These are phyloP conservation scores for Hyperoodon ampullatus DNA, from an alignment of 2,113 vertebrate species.

Conservation along the genomic window DNA sequence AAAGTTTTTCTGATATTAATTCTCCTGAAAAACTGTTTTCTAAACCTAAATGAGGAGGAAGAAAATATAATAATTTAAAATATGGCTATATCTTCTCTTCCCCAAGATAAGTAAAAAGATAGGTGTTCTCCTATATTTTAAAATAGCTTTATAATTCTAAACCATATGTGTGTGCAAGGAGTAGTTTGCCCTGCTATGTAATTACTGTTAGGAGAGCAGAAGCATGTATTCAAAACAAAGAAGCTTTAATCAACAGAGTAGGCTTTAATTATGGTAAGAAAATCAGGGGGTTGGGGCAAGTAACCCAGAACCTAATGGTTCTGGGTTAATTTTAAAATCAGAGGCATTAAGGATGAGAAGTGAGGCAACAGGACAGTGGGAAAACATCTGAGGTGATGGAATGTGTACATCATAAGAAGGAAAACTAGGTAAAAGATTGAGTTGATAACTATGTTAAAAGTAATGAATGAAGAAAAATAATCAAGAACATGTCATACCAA, in stretches of 20 bases:
- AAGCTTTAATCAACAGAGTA: not conserved
- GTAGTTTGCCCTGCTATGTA: not conserved
- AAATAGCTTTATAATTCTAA: not conserved
- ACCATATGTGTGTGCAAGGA: not conserved
- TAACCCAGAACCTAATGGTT: not conserved
- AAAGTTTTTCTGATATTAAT: not conserved
- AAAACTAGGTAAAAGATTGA: not conserved
- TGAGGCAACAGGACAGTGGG: not conserved
- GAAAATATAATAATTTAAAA: not conserved
- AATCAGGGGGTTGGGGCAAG: not conserved
- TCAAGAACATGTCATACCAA: no score
- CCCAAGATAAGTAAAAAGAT: not conserved
- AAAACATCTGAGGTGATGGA: not conserved
- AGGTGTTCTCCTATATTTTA: not conserved
- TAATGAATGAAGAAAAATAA: not conserved
- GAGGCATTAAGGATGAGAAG: not conserved
- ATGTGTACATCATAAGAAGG: not conserved
- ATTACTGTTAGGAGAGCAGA: not conserved
- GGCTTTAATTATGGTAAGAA: not conserved
- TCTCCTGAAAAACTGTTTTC: not conserved
- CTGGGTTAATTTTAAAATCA: not conserved
- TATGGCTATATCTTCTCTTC: not conserved
- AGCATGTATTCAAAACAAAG: not conserved
- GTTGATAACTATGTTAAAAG: not conserved
- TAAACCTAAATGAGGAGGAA: not conserved